These are phyloP conservation scores for Melitaea athalia DNA, from an alignment of 2,888 invertebrate species.

Conservation along the genomic window DNA sequence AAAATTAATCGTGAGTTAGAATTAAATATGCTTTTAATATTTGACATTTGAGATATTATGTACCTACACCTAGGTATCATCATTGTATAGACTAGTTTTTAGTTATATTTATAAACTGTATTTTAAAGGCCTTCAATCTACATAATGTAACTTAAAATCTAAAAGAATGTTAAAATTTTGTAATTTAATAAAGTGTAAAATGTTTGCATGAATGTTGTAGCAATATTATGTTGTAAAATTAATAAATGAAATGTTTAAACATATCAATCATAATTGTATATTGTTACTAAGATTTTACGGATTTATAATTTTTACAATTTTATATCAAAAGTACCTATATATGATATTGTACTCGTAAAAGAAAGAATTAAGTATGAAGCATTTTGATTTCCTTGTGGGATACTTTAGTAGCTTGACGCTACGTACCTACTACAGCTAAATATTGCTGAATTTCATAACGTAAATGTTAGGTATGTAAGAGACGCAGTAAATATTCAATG, in stretches of 20 bases:
- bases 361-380: neutral
- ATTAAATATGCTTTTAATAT: neutral
- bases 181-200: constrained; percentile 4
- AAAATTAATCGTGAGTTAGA: neutral
- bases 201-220: neutral
- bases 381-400: neutral
- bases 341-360: neutral
- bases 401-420: neutral
- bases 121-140: constrained; percentile 6
- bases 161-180: neutral
- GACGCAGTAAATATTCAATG: too few relatives aligned
- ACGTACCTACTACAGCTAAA: neutral
- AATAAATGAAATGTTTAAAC: constrained; percentile 4
- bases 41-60: neutral
- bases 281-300: neutral
- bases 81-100: neutral
- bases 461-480: neutral
- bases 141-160: neutral
- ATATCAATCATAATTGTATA: constrained; percentile 4
- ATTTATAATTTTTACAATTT: constrained; percentile 12
- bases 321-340: neutral
- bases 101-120: constrained; percentile 1
- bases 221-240: constrained; percentile 7
- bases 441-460: neutral
- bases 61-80: neutral